phyloP scores from a whole-genome alignment of 2,797 vertebrate genomes.

The Telmatherina bonti region DNA sequence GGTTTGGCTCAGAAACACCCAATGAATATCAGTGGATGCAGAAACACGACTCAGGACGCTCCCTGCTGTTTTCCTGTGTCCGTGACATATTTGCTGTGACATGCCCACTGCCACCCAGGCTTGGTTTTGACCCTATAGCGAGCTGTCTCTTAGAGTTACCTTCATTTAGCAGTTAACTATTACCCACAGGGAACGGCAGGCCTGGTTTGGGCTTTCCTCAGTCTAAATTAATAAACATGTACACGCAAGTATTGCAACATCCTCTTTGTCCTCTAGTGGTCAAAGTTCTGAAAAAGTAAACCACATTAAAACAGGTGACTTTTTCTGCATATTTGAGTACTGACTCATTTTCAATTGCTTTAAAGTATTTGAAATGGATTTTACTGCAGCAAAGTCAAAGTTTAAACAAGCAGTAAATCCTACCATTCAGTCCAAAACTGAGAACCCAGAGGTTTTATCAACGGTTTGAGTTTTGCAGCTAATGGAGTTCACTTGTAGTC shows the following conservation, averaged over 20 bases:
- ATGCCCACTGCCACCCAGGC: conserved; percentile 43
- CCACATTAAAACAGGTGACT: no score
- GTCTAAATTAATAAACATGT: conserved; percentile 28
- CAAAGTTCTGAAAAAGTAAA: background rate
- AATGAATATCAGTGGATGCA: conserved; percentile 31
- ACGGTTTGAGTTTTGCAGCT: no score
- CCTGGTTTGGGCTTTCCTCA: conserved; percentile 25
- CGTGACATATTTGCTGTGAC: conserved; percentile 77
- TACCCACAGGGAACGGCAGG: conserved; percentile 33
- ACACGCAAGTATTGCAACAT: conserved; percentile 28
- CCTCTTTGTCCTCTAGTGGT: conserved; percentile 10
- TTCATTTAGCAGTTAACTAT: conserved; percentile 49
- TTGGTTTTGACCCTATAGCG: conserved; percentile 58
- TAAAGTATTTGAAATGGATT: no score
- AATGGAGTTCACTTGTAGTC: no score
- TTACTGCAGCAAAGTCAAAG: no score
- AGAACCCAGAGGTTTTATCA: no score
- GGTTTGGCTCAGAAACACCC: conserved; percentile 37
- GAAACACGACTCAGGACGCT: conserved; percentile 39
- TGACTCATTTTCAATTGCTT: no score
- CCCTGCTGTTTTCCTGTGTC: conserved; percentile 52
- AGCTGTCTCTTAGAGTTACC: conserved; percentile 65
- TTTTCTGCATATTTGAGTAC: no score
- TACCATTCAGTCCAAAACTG: no score
- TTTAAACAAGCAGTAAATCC: no score